These are phyloP conservation scores for Tauraco hartlaubi DNA, from an alignment of 2,797 vertebrate species.

Conservation along the genomic window DNA sequence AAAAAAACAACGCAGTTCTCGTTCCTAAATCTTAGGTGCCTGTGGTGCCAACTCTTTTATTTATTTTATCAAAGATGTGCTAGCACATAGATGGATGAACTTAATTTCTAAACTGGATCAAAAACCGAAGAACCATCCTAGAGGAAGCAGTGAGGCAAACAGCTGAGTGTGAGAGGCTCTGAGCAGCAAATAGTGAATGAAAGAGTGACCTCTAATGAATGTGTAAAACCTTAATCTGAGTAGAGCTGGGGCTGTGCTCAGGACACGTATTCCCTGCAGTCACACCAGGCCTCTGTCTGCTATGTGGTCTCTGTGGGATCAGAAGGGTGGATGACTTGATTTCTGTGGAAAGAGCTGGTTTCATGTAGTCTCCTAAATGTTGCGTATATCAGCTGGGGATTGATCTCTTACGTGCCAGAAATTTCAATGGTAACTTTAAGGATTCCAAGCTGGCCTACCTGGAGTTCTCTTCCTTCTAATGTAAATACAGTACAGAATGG, in stretches of 20 bases:
- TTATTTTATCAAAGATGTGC: background rate
- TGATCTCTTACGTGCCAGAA: background rate
- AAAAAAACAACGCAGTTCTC: background rate
- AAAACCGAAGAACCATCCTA: background rate
- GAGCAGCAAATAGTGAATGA: background rate
- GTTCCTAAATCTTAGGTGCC: background rate
- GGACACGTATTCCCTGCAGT: accelerated
- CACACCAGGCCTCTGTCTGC: background rate
- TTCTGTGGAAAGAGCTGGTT: background rate
- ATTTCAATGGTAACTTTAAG: background rate
- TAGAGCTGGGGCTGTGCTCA: background rate
- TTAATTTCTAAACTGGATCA: background rate
- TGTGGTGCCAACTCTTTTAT: background rate
- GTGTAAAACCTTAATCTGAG: background rate
- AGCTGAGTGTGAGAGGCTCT: background rate
- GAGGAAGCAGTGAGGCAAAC: background rate
- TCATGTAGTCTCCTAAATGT: background rate
- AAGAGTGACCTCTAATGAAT: background rate
- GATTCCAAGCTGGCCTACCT: background rate
- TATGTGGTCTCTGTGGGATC: background rate
- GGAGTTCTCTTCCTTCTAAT: background rate
- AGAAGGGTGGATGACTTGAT: background rate
- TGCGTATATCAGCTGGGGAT: background rate
- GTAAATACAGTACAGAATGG: background rate
- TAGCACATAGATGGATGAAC: background rate